These are phyloP conservation scores for Plecotus auritus DNA, from an alignment of 2,113 vertebrate species.

Conservation along the genomic window DNA sequence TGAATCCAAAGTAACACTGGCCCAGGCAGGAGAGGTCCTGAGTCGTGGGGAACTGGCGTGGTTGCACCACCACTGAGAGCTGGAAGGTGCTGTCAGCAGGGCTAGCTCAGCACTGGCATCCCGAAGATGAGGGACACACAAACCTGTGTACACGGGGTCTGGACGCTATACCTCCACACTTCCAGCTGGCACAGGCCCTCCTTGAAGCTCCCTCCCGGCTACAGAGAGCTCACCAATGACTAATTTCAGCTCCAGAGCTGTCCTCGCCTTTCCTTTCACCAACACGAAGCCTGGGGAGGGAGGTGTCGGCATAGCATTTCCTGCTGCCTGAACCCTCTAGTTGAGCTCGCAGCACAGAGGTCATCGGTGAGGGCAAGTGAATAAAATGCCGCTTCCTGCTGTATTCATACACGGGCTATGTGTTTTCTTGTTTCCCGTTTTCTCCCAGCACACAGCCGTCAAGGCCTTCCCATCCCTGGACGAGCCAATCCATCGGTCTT, in stretches of 20 bases:
- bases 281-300: background rate
- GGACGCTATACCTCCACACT: background rate
- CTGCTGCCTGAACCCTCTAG: background rate
- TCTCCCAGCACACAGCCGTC: background rate
- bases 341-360: background rate
- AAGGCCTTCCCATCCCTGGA: background rate
- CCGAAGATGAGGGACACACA: background rate
- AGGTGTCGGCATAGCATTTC: background rate
- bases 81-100: background rate
- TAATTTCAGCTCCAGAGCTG: background rate
- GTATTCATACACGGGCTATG: background rate
- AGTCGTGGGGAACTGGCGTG: background rate
- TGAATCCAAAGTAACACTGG: background rate
- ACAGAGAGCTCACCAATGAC: background rate
- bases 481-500: background rate
- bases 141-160: background rate
- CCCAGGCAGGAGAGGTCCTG: background rate
- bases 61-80: background rate
- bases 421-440: background rate
- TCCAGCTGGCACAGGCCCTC: background rate
- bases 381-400: background rate
- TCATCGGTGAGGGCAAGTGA: background rate
- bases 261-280: background rate
- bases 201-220: background rate
- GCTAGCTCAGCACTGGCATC: background rate